Evolutionary conservation across 2,113 vertebrate species (phyloP), one percentile per base, ranked within the genome.

Genomic region (Ancistrus triradiatus): DNA sequence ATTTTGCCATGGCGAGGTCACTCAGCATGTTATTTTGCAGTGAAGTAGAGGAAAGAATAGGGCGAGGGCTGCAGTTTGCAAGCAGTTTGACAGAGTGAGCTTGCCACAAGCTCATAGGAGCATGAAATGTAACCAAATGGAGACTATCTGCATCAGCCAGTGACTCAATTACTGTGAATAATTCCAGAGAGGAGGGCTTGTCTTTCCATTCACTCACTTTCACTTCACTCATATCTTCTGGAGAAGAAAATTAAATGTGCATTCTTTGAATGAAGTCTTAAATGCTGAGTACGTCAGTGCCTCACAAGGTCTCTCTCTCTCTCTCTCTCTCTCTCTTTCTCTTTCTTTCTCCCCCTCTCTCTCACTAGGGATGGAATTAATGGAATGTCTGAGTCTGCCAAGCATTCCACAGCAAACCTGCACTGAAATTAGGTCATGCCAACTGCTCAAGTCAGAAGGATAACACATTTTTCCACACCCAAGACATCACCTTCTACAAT

Each of bases 1-100:
- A 21, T 64, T 51, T 63, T 70, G 68, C 68, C 68, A 70, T 38
- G 46, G 44, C 47, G 60, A 64, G 68, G 68, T 70, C 68, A 70
- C 68, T 63, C 61, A 64, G 61, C 55, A 19, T 63, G 68, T 70
- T 63, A 66, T 66, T 49, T 58, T 64, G 68, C 61, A 64, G 68
- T 61, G 51, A 44, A 51, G 68, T 49, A 51, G 68, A 63, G 60
- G 60, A 53, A 46, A 63, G 60, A 60, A 58, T 59, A 49, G 55
- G 68, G 64, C 38, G 35, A 49, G 55, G 68, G 35, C 53, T 57
- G 55, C 38, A 64, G 47, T 21, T 42, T 66, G 33, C 46, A 57
- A 53, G 53, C 53, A 58, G 64, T 66, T 47, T 40, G 59, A 69
- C 28, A 62, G 67, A 69, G 25, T 37, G n/a, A 70, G 68, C 52